These are phyloP conservation scores for Falco rusticolus DNA, from an alignment of 2,797 vertebrate genomes.

Conservation along the genomic window DNA sequence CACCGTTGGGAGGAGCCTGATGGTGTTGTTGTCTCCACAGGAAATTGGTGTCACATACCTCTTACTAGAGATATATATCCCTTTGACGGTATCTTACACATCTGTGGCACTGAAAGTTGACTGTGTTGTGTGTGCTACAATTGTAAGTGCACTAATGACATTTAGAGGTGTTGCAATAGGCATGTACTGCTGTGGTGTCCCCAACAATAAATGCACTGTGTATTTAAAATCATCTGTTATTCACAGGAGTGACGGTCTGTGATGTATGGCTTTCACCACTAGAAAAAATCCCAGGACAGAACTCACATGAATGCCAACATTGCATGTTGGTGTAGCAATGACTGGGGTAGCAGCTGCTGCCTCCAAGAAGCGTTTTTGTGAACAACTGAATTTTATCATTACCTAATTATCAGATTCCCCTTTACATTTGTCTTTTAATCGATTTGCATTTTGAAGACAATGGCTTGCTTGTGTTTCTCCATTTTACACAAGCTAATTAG, in stretches of 20 bases:
- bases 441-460: not conserved
- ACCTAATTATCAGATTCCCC: not conserved
- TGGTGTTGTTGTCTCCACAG: not conserved
- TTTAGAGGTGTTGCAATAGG: not conserved
- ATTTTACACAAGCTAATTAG: too few relatives aligned
- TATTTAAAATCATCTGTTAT: not conserved
- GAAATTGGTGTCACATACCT: not conserved
- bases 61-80: not conserved
- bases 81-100: not conserved
- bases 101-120: not conserved
- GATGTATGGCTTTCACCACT: not conserved
- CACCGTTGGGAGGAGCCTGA: not conserved
- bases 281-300: not conserved
- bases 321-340: not conserved
- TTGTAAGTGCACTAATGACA: not conserved
- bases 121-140: not conserved
- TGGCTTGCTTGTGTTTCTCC: not conserved
- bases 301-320: accelerated
- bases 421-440: not conserved
- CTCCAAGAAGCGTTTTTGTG: not conserved
- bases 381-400: not conserved
- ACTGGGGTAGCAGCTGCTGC: not conserved
- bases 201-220: not conserved
- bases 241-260: not conserved
- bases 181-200: not conserved